Percentiles rank a stretch among this genome's conserved stretches.
phyloP scores from a whole-genome alignment of 1,140 invertebrate species.

The Ceratina calcarata region DNA sequence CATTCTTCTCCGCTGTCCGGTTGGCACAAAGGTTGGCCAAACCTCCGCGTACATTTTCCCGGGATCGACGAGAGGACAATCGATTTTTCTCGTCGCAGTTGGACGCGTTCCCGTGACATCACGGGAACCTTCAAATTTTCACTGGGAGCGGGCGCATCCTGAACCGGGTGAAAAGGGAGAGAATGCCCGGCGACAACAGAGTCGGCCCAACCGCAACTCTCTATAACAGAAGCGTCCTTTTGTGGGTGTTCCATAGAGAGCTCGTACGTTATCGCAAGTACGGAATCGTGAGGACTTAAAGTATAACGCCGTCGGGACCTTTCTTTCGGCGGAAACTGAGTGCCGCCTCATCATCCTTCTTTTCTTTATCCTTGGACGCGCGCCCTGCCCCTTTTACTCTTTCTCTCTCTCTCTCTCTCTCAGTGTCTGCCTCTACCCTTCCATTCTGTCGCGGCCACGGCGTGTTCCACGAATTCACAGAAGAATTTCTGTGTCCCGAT shows the following conservation, averaged over 20 bases:
- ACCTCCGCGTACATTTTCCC: neutral
- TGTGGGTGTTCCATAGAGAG: slow-evolving; percentile 31
- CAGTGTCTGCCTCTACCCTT: neutral
- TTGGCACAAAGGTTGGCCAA: slow-evolving; percentile 9
- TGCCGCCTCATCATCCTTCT: slow-evolving; percentile 14
- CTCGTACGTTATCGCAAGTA: slow-evolving; percentile 57
- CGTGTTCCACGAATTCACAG: slow-evolving; percentile 30
- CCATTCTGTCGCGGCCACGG: slow-evolving; percentile 13
- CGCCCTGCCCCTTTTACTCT: too few species aligned
- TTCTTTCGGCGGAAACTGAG: slow-evolving; percentile 18
- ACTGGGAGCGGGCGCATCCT: neutral
- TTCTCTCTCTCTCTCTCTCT: neutral
- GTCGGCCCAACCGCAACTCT: neutral
- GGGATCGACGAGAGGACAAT: slow-evolving; percentile 16
- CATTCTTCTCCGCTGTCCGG: neutral
- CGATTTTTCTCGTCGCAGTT: slow-evolving; percentile 14
- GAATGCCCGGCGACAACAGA: slow-evolving; percentile 5
- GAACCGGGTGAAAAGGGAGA: neutral
- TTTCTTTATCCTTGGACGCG: neutral
- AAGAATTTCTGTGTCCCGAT: slow-evolving; percentile 50
- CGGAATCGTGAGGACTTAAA: slow-evolving; percentile 60
- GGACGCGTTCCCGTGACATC: slow-evolving; percentile 1
- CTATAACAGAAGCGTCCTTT: slow-evolving; percentile 39
- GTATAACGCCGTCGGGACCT: slow-evolving; percentile 43
- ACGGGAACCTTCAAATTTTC: slow-evolving; percentile 2